Evolutionary conservation across 2,888 invertebrate genomes (phyloP).

Genomic region (Elmis aenea): DNA sequence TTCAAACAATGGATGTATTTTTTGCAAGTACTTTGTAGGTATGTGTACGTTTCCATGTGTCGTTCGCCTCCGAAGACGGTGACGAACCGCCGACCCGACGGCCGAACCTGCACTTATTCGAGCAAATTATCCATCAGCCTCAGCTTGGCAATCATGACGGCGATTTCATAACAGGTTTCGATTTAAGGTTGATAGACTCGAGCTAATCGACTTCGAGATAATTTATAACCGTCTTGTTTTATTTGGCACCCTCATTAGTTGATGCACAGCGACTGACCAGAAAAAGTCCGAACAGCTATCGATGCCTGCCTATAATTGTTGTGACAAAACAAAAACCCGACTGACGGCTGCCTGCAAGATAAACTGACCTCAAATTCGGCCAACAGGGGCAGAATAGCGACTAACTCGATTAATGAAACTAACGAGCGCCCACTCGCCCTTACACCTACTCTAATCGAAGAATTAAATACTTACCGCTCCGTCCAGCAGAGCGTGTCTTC

Average conservation of each 20-base stretch:
- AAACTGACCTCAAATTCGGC: constrained; percentile 40
- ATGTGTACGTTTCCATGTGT: constrained; percentile 21
- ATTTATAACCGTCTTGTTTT: constrained; percentile 46
- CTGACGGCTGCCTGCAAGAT: constrained; percentile 38
- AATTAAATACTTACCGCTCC: constrained; percentile 64
- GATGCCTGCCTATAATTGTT: constrained; percentile 44
- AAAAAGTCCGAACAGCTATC: constrained; percentile 42
- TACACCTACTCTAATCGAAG: constrained; percentile 17
- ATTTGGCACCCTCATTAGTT: constrained; percentile 46
- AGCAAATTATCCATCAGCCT: constrained; percentile 43
- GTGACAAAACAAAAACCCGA: constrained; percentile 46
- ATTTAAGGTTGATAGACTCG: constrained; percentile 46
- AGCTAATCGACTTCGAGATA: constrained; percentile 45
- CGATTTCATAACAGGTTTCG: constrained; percentile 48
- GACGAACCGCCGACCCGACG: constrained; percentile 19
- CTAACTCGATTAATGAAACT: constrained; percentile 16
- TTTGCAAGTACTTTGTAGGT: constrained; percentile 27
- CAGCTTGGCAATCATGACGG: constrained; percentile 43
- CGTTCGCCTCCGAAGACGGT: constrained; percentile 22
- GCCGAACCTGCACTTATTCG: constrained; percentile 13
- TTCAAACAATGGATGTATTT: constrained; percentile 35
- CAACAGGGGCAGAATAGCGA: constrained; percentile 6
- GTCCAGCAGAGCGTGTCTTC: constrained; percentile 87
- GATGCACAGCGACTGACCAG: constrained; percentile 36
- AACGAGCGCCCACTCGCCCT: constrained; percentile 19